Evolutionary conservation across 2,888 invertebrate genomes (phyloP), one percentile per base, ranked within the genome.

Genomic region (Abrostola tripartita): DNA sequence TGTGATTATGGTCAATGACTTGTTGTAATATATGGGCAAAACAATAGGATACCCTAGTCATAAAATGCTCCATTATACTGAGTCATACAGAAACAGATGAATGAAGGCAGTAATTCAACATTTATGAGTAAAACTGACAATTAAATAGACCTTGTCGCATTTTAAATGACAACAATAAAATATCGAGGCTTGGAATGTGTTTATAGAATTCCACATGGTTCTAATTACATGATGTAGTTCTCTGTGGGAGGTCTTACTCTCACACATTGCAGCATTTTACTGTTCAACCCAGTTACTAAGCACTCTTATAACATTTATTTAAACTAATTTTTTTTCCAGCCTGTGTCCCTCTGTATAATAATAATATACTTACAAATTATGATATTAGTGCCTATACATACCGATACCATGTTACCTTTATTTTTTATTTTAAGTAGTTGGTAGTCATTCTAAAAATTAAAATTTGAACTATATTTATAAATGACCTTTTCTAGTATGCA

Each of bases 1-100:
- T 79, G 82, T 81, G 78, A 82, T 85, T 85, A 86, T 92, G 92
- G 92, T 91, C 92, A 92, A 86, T 91, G 93, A 92, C 93, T 90
- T 82, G 68, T 71, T 58, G 71, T 82, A 77, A 79, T 83, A 75
- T 84, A 79, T 81, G 81, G 78, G 75, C 82, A 76, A 87, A 87
- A 88, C 88, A 88, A 86, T 86, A 81, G 77, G 71, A 68, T 74
- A 70, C 67, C 68, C 81, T 78, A 80, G 72, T 82, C 79, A 81
- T 58, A 52, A 14, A 65, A 12, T 50, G 12, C 24, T 10, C 14
- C 36, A n/a, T 69, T 14, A 0, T 12, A 38, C 6, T 40, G n/a
- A 35, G 8, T 41, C 44, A 47, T 24, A 12, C 10, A 40, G 10
- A 40, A 7, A 40, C 36, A 14, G 24, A 44, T 37, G 49, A 51